A percentile compares a stretch with the other conserved stretches of the same genome.
These are phyloP conservation scores for Elephas maximus DNA, from an alignment of 2,113 vertebrate genomes.

Conservation along the genomic window DNA sequence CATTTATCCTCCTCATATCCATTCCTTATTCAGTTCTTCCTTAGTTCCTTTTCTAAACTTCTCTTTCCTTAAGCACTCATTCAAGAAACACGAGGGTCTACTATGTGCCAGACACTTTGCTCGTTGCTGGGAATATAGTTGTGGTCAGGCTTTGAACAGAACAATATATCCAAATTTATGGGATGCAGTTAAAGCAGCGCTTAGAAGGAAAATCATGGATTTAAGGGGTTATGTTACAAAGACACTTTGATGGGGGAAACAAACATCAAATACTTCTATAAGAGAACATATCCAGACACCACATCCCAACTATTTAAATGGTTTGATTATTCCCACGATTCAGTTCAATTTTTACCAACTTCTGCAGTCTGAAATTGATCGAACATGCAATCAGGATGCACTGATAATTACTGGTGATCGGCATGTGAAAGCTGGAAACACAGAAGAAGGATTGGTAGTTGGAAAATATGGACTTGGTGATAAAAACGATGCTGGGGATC, in stretches of 20 bases:
- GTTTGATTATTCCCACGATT: neutral
- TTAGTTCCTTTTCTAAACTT: neutral
- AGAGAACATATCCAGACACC: neutral
- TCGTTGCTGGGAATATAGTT: neutral
- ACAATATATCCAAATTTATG: neutral
- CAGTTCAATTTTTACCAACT: neutral
- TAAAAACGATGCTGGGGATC: no score
- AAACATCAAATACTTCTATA: slow-evolving; percentile 4
- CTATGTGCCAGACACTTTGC: neutral
- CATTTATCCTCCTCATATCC: neutral
- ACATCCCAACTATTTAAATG: neutral
- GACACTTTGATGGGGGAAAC: neutral
- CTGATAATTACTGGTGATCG: no score
- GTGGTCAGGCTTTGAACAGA: neutral
- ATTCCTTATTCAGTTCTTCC: neutral
- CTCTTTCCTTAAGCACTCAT: neutral
- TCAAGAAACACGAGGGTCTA: neutral
- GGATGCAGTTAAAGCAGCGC: neutral
- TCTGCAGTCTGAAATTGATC: no score
- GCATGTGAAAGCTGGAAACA: no score
- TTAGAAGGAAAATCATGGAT: neutral
- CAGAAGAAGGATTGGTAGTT: no score
- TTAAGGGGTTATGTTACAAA: neutral
- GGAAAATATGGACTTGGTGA: no score
- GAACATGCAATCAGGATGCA: no score